Evolutionary conservation across 1,140 invertebrate species (phyloP), one percentile per base, ranked within the genome.

Genomic region (Pemphigus obesinymphae): DNA sequence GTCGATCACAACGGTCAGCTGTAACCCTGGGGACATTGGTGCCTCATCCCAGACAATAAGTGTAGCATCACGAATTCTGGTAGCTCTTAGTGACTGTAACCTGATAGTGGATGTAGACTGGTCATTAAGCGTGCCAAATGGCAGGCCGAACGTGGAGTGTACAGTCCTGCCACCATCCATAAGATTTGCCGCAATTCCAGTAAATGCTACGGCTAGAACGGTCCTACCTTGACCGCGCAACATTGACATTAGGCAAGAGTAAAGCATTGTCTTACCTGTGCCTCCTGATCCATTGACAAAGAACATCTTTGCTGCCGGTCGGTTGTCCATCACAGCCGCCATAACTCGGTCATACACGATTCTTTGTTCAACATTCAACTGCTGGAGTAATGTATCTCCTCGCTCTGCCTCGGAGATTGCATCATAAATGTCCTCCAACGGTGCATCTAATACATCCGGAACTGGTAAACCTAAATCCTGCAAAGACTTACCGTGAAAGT

Each of bases 401-500:
- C 85, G 84, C 83, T 82, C 83, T 61, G 85, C 82, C 43, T 23
- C 80, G 80, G 87, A 84, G 90, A 83, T 86, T 26, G 85, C 83
- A 83, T 83, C 45, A 87, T 88, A 86, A 7, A 23, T 15, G 3
- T 13, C 34, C 7, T 34, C 53, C 43, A 5, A 3, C 1, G 11
- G 11, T 7, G 23, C n/a, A 20, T 29, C 40, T 7, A 76, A 0
- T 15, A 26, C 26, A 8, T 43, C 11, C 40, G 48, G 48, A 20
- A 34, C 11, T 7, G 75, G 75, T 17, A 78, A 23, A 29, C 53
- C 50, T 45, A 29, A 80, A 10, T 80, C 31, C 11, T n/a, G 0
- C 20, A 80, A 20, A 0, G 8, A 7, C 23, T 61, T 58, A 8
- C 55, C 76, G 58, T n/a, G n/a, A n/a, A n/a, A n/a, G n/a, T n/a